Conservation (phyloP, 2,888 invertebrate species). For the Melanargia galathea region DNA sequence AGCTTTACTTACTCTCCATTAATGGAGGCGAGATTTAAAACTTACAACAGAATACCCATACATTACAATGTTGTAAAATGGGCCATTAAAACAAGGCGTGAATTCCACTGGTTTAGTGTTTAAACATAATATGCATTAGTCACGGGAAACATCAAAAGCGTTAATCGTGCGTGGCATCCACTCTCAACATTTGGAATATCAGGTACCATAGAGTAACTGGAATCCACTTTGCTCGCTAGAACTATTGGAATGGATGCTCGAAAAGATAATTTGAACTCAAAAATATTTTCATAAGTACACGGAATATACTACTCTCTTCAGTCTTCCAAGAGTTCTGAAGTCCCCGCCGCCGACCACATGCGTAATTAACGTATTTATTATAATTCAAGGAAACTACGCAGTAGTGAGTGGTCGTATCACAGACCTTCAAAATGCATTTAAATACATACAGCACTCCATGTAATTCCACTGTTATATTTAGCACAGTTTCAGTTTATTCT, state of each 20-base stretch:
- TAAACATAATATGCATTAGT: background rate
- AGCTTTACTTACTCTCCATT: conserved; percentile 23
- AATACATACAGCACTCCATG: conserved; percentile 39
- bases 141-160: too few relatives aligned
- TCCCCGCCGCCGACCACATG: too few relatives aligned
- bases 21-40: conserved; percentile 28
- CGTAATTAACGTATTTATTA: too few relatives aligned
- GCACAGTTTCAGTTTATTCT: conserved; percentile 8
- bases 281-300: too few relatives aligned
- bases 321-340: too few relatives aligned
- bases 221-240: too few relatives aligned
- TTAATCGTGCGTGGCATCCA: too few relatives aligned
- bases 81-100: conserved; percentile 15
- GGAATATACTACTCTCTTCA: too few relatives aligned
- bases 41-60: conserved; percentile 7
- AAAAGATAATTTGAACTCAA: too few relatives aligned
- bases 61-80: conserved; percentile 22
- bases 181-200: too few relatives aligned
- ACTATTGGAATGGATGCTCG: too few relatives aligned
- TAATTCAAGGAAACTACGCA: conserved; percentile 65
- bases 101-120: conserved; percentile 14
- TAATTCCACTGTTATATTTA: conserved; percentile 16
- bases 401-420: conserved; percentile 56
- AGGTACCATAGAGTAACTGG: too few relatives aligned
- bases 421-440: conserved; percentile 57